These are phyloP conservation scores for Ornithorhynchus anatinus DNA, from an alignment of 2,113 vertebrate genomes.

Conservation along the genomic window DNA sequence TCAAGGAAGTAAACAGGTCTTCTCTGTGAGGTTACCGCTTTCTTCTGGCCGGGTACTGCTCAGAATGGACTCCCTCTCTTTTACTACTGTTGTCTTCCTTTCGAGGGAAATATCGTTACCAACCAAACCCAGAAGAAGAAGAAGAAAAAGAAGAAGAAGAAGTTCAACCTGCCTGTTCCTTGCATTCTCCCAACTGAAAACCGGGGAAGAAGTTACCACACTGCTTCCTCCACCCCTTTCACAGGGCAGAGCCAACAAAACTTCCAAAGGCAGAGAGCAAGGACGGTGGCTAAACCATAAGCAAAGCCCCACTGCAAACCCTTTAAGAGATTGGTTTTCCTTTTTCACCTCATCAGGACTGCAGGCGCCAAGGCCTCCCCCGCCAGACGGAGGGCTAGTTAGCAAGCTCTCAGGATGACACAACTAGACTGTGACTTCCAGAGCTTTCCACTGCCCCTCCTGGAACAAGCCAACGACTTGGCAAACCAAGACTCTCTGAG, in stretches of 20 bases:
- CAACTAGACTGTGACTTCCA: too few relatives aligned
- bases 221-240: conserved; percentile 16
- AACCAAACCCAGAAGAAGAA: conserved; percentile 7
- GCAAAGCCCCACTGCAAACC: conserved; percentile 41
- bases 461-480: too few relatives aligned
- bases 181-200: conserved; percentile 36
- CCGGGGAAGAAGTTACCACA: conserved; percentile 7
- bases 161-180: conserved; percentile 10
- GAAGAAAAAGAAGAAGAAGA: conserved; percentile 44
- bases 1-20: conserved; percentile 10
- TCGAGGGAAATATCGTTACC: conserved; percentile 6
- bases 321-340: conserved; percentile 41
- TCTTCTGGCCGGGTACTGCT: conserved; percentile 1
- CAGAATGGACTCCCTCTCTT: conserved; percentile 16
- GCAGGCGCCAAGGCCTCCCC: too few relatives aligned
- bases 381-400: too few relatives aligned
- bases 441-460: too few relatives aligned
- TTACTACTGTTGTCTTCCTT: conserved; percentile 21
- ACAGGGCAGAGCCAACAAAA: conserved; percentile 37
- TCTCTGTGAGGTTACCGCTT: not conserved
- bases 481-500: too few relatives aligned
- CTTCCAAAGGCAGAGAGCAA: conserved; percentile 50
- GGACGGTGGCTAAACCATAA: conserved; percentile 14
- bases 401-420: too few relatives aligned
- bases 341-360: too few relatives aligned